phyloP scores from a whole-genome alignment of 1,140 invertebrate species.

The Meloidogyne exigua region DNA sequence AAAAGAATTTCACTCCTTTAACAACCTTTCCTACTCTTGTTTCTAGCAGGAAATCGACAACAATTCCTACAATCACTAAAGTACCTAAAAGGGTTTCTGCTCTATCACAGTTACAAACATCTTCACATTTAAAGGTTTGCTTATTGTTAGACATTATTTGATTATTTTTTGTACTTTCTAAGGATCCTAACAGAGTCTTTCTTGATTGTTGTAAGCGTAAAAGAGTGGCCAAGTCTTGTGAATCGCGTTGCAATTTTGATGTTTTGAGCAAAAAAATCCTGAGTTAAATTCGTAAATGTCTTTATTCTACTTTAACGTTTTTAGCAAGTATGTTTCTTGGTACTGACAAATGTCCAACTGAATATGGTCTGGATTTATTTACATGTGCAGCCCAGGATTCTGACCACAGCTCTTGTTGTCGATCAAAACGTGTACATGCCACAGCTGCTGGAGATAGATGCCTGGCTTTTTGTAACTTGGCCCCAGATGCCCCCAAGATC shows the following conservation, averaged over 20 bases:
- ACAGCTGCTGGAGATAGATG: conserved; percentile 42
- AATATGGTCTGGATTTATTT: conserved; percentile 39
- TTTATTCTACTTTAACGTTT: background rate
- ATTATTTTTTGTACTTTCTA: background rate
- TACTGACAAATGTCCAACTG: conserved; percentile 48
- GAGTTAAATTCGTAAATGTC: conserved; percentile 29
- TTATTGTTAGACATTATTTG: background rate
- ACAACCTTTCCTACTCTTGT: background rate
- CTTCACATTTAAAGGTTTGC: background rate
- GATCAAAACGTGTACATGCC: conserved; percentile 3
- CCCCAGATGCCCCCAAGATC: background rate
- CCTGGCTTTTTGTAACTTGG: conserved; percentile 46
- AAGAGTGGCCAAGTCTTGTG: conserved; percentile 39
- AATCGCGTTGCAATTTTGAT: conserved; percentile 50
- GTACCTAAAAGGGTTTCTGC: background rate
- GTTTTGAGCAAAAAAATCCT: conserved; percentile 50
- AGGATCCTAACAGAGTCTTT: conserved; percentile 43
- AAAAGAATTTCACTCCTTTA: background rate
- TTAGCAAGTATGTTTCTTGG: conserved; percentile 41
- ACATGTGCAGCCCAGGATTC: conserved; percentile 47
- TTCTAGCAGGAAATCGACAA: background rate
- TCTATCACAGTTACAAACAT: background rate
- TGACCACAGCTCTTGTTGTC: conserved; percentile 37
- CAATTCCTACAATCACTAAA: background rate
- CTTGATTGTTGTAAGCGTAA: conserved; percentile 40